Evolutionary conservation across 2,797 vertebrate species (phyloP).

Genomic region (Poecilia gillii): DNA sequence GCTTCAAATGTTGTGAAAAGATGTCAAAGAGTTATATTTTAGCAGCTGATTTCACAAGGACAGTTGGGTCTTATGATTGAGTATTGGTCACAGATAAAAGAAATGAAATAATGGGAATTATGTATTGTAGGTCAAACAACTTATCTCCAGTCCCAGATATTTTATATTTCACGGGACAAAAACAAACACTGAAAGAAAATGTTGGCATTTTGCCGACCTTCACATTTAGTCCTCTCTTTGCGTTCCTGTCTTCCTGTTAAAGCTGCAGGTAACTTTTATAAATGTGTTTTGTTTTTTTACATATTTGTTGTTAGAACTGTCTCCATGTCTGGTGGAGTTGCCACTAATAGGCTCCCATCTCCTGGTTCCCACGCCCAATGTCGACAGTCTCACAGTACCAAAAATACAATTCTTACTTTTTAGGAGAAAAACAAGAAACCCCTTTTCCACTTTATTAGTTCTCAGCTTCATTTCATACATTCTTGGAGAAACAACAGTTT

Average conservation of each 20-base stretch:
- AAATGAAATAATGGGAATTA: not conserved
- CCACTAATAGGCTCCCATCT: not conserved
- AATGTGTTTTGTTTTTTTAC: too few species aligned
- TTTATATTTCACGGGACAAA: not conserved
- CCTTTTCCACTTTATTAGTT: not conserved
- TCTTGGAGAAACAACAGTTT: not conserved
- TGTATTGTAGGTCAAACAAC: not conserved
- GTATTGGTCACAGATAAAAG: constrained; percentile 5
- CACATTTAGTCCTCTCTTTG: not conserved
- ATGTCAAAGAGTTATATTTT: constrained; percentile 6
- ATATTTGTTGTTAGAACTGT: too few species aligned
- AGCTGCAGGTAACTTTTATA: too few species aligned
- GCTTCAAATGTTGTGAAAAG: constrained; percentile 17
- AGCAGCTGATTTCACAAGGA: constrained; percentile 28
- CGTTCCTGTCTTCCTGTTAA: not conserved
- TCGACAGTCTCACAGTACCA: not conserved
- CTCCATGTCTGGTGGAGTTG: not conserved
- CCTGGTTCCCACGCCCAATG: not conserved
- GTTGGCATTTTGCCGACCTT: not conserved
- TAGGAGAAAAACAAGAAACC: not conserved
- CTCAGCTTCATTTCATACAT: not conserved
- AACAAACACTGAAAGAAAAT: not conserved
- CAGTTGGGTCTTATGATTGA: not conserved
- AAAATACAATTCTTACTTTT: not conserved
- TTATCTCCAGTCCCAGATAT: not conserved